Evolutionary conservation across 2,797 vertebrate genomes (phyloP).

Genomic region (Alfaro cultratus): DNA sequence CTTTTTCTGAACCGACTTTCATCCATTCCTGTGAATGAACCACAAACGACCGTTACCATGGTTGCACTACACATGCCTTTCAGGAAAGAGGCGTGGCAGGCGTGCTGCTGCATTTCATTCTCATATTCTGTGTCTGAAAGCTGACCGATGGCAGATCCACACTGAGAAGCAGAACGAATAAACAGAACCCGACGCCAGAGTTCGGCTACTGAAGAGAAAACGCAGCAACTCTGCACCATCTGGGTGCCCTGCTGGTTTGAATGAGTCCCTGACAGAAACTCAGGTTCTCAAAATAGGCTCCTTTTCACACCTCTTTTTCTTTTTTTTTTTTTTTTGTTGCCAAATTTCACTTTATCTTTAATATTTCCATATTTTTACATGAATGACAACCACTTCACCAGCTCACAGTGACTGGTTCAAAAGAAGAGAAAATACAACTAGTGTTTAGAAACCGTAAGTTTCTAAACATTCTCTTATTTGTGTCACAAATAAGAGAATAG

Average conservation of each 20-base stretch:
- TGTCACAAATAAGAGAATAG: background rate
- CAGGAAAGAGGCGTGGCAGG: slow-evolving; percentile 46
- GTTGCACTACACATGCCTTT: slow-evolving; percentile 55
- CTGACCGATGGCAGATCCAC: slow-evolving; percentile 30
- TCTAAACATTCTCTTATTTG: too few species aligned
- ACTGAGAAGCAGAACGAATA: background rate
- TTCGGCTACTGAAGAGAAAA: slow-evolving; percentile 23
- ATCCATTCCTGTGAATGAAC: slow-evolving; percentile 51
- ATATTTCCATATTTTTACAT: background rate
- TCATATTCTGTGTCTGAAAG: slow-evolving; percentile 22
- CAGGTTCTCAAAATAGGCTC: slow-evolving; percentile 50
- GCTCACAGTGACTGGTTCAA: background rate
- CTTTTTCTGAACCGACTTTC: slow-evolving; percentile 40
- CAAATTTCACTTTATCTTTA: slow-evolving; percentile 15
- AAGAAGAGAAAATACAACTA: background rate
- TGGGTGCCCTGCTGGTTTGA: slow-evolving; percentile 54
- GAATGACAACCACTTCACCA: background rate
- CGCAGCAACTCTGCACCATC: slow-evolving; percentile 39
- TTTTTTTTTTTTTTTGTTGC: background rate
- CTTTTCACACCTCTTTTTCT: slow-evolving; percentile 5
- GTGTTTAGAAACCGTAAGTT: background rate
- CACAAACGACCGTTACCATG: slow-evolving; percentile 54
- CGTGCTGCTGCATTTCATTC: slow-evolving; percentile 64
- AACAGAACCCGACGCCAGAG: slow-evolving; percentile 14
- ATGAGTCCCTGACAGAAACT: slow-evolving; percentile 43